Conservation (phyloP, 2,113 vertebrate genomes). For the Eubucco bourcierii region DNA sequence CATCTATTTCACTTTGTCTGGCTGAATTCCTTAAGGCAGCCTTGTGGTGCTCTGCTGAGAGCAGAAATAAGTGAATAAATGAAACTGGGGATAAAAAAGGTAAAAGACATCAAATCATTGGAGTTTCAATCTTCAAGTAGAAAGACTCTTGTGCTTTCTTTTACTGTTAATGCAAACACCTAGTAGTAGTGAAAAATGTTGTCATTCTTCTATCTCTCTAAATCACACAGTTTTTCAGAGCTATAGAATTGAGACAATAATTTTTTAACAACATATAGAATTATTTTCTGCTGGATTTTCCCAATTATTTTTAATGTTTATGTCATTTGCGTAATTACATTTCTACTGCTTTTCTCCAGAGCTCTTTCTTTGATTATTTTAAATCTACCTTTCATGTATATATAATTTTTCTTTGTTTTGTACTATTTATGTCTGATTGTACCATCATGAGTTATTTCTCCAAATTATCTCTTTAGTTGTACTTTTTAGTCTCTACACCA, state of each 20-base stretch:
- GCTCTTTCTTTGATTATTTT: background rate
- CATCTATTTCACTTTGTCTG: slow-evolving; percentile 20
- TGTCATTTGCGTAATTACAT: background rate
- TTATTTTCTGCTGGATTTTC: background rate
- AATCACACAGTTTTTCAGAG: background rate
- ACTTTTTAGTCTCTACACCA: background rate
- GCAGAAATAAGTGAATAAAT: slow-evolving; percentile 5
- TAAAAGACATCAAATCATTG: background rate
- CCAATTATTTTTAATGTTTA: background rate
- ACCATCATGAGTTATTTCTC: background rate
- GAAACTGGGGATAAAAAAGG: background rate
- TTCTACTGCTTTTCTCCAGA: background rate
- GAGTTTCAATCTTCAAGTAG: slow-evolving; percentile 3
- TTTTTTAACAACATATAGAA: background rate
- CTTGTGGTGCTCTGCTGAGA: background rate
- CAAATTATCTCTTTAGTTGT: background rate
- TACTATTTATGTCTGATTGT: background rate
- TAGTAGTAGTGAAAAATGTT: background rate
- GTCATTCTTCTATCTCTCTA: background rate
- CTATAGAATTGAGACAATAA: background rate
- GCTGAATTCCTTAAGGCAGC: background rate
- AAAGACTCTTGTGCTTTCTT: background rate
- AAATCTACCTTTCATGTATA: background rate
- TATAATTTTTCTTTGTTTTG: background rate
- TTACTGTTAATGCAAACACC: background rate